Base-by-base conservation (phyloP, 2,113 vertebrate species). In the Mesitornis unicolor region DNA sequence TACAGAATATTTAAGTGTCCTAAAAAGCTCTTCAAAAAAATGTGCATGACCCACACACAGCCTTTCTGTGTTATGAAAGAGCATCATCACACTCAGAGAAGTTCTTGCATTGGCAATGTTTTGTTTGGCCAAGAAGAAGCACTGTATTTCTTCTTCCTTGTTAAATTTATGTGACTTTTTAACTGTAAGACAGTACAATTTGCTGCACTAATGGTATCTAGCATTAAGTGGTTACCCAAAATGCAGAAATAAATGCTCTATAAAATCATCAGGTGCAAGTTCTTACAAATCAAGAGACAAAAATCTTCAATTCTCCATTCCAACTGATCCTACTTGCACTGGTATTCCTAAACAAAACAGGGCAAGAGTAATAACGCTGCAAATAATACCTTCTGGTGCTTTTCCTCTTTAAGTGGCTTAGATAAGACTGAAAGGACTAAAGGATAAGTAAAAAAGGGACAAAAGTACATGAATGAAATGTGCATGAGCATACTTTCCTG, bases 41-140 rank as follows among this genome's bases (percentile, higher is more conserved):
- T 9, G n/a, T 3, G 24, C 12, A 8, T 2, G 8, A 42, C 24
- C 36, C 14, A 19, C 33, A 28, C 1, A 1, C 6, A 42, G 13
- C 33, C 42, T 21, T 12, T 65, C 26, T 54, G 11, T 13, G 31
- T 19, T 68, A 50, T 3, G 8, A 63, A 71, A 50, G 35, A 59
- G 33, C 43, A 77, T 4, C 9, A 14, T 10, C 29, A 20, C 18
- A 10, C 33, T 38, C 64, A 29, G 50, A 13, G 65, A 68, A 59
- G 11, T 6, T 53, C 54, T 48, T 17, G 6, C 15, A 59, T 82
- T 91, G 64, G 24, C 16, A 61, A 35, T 7, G 12, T 15, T 78
- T 78, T 79, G 4, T 57, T 67, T 38, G 54, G 53, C 13, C 61
- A 56, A 43, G 43, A 68, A 57, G 14, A 93, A 83, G 45, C 80